Percentiles rank a stretch among this genome's conserved stretches.
Evolutionary conservation across 2,113 vertebrate genomes (phyloP).

Genomic region (Thunnus thynnus): DNA sequence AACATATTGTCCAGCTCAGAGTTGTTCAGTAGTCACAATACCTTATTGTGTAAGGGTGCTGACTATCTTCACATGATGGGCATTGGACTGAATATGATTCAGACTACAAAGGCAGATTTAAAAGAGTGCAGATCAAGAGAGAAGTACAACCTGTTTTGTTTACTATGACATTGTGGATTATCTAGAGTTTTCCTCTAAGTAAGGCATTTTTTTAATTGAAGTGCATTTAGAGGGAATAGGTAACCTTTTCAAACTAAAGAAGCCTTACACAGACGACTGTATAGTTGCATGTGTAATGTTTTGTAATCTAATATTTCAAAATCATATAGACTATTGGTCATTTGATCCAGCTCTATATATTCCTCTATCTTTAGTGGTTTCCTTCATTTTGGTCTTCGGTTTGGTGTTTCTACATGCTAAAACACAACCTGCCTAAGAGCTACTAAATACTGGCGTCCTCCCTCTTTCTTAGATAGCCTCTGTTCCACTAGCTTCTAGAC

Average conservation of each 20-base stretch:
- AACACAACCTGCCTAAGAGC: not conserved
- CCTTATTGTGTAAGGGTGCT: not conserved
- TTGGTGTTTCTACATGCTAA: too few species aligned
- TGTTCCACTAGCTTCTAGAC: not conserved
- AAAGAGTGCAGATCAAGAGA: not conserved
- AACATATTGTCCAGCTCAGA: not conserved
- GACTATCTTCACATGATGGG: not conserved
- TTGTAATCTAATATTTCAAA: not conserved
- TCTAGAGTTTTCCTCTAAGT: not conserved
- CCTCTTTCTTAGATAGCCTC: not conserved
- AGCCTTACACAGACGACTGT: not conserved
- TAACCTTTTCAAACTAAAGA: not conserved
- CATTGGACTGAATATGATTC: not conserved
- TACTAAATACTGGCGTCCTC: too few species aligned
- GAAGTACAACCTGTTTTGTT: not conserved
- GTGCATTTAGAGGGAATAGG: slow-evolving; percentile 12
- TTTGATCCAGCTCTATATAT: not conserved
- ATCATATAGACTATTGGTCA: not conserved
- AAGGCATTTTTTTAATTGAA: slow-evolving; percentile 21
- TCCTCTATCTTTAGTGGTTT: slow-evolving; percentile 4
- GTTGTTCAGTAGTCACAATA: not conserved
- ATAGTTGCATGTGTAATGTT: not conserved
- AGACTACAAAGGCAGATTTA: not conserved
- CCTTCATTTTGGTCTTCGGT: not conserved
- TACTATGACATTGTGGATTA: not conserved